Percentiles rank a stretch among this genome's conserved stretches.
Evolutionary conservation across 2,113 vertebrate genomes (phyloP).

Genomic region (Epinephelus moara): DNA sequence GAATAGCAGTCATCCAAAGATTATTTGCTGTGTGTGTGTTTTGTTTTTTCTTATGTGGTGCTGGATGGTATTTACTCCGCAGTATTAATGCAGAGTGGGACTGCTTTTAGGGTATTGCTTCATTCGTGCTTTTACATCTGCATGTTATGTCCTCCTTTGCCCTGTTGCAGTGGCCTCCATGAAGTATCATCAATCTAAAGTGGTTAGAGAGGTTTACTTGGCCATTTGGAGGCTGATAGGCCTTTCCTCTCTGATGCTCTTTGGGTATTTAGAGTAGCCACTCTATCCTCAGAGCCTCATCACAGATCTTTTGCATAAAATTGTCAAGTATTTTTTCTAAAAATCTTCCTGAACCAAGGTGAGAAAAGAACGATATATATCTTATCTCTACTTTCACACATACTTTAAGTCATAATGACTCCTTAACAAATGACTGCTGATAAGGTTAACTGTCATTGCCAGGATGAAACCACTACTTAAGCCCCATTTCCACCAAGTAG

Average conservation of each 20-base stretch:
- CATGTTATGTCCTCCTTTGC: neutral
- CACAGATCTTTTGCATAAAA: neutral
- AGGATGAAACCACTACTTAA: neutral
- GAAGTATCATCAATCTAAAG: neutral
- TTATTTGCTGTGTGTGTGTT: neutral
- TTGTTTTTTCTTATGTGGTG: neutral
- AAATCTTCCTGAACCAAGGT: neutral
- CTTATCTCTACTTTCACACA: neutral
- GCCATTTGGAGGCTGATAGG: neutral
- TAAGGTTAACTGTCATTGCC: neutral
- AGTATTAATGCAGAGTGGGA: neutral
- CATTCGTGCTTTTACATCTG: neutral
- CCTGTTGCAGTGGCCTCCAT: neutral
- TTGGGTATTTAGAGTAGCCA: neutral
- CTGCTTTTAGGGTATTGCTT: neutral
- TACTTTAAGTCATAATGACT: neutral
- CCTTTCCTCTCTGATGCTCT: neutral
- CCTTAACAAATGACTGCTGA: neutral
- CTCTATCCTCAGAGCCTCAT: neutral
- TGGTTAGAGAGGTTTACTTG: neutral
- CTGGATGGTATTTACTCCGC: neutral
- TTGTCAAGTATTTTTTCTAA: neutral
- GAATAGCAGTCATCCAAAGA: neutral
- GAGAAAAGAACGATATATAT: neutral
- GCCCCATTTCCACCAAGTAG: no score